Evolutionary conservation across 2,888 invertebrate genomes (phyloP), one percentile per base, ranked within the genome.

Genomic region (Acronicta psi): DNA sequence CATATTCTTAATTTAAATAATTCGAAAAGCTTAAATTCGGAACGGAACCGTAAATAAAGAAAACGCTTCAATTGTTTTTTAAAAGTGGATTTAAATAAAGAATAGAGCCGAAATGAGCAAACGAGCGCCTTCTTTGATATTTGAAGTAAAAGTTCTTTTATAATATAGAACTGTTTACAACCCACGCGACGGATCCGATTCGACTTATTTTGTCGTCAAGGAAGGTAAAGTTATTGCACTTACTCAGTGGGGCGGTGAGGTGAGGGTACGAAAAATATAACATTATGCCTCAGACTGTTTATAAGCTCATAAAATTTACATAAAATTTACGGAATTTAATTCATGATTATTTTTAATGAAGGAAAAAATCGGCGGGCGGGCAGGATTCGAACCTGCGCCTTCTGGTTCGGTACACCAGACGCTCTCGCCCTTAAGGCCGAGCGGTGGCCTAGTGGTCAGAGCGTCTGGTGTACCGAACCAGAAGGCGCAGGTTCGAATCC

Each of bases 71-170:
- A 49, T 45, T 42, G 43, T 53, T 57, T 64, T 52, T 31, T 57
- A 61, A 64, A 70, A 64, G 54, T 67, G 65, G 59, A 58, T 76
- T 72, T 73, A 59, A 69, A 68, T 42, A 74, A 75, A 78, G 77
- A 88, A 86, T 86, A 87, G 86, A 67, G 59, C 38, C 66, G 74
- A 88, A 89, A 89, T 86, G 88, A 89, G 83, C 88, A 89, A 85
- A 85, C 82, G 67, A 57, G 62, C 70, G 80, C 67, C 50, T 53
- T 18, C 60, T 68, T 78, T 75, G 67, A 70, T 51, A 53, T 50
- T 47, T 42, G 18, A 11, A 50, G 38, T 16, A 45, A 38, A 45
- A 55, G 25, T 45, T 60, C 7, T 51, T 53, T 53, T 53, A 25
- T 25, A 10, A 25, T 37, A 4, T n/a, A 13, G 16, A 16, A 18